Base-by-base conservation (phyloP, 2,888 invertebrate species). In the Oscheius onirici region DNA sequence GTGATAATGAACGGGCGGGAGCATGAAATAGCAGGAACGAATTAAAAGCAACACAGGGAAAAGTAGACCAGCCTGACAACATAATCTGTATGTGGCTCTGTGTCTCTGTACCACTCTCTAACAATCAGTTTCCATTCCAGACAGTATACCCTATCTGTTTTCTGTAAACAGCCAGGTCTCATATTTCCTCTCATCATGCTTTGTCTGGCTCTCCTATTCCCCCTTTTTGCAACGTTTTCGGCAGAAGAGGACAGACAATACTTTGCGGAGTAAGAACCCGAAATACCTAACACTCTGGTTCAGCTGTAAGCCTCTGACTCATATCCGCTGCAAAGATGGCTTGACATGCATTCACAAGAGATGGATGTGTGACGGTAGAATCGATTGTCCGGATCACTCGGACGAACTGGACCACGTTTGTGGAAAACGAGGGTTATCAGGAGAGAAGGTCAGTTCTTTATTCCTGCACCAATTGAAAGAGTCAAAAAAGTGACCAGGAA, bases 291-390 rank as follows among this genome's bases (percentile, higher is more conserved):
- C 8, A 5, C 20, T 46, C 15, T 20, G 5, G 46, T 17, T 13
- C 46, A 76, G 78, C 52, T 78, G 78, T 20, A 73, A 71, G 3
- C 24, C 67, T 2, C 34, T 69, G 8, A 73, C 76, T 13, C 73
- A 74, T 44, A 70, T 73, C 41, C 58, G 76, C 40, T 79, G 79
- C 40, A 55, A 49, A n/a, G 79, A 79, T 49, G 75, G 76, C 0
- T 24, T 74, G 3, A 72, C 70, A 3, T 81, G 81, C 49, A 77
- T 81, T 34, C 69, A 73, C 13, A 81, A 81, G 54, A 68, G 72
- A 11, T 75, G 75, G 73, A 77, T 81, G 78, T 81, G 81, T 66
- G 81, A 81, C 49, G 81, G 81, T 10, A 65, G 74, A 24, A 60
- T 74, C 15, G 81, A 81, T 46, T 81, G 81, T 46, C 69, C 72